Conservation (phyloP, 2,888 invertebrate genomes). For the Frankliniella intonsa region DNA sequence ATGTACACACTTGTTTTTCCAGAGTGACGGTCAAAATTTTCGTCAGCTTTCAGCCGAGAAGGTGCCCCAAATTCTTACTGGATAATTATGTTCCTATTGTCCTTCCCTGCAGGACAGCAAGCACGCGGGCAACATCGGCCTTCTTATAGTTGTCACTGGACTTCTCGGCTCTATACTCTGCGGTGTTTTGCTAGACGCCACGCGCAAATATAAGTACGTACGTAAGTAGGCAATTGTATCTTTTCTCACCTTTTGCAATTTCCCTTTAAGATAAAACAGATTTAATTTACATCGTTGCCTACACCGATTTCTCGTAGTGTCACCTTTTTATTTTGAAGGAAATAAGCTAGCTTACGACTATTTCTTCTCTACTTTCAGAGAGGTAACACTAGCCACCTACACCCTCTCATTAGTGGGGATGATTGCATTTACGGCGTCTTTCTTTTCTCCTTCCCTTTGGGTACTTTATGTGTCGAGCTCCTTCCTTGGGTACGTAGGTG, state of each 20-base stretch:
- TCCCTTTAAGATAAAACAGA: too few species aligned
- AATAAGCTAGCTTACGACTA: background rate
- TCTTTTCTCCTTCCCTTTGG: slow-evolving; percentile 28
- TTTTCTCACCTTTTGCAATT: too few species aligned
- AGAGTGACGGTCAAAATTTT: too few species aligned
- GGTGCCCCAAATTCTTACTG: too few species aligned
- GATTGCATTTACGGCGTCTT: slow-evolving; percentile 23
- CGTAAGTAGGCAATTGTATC: too few species aligned
- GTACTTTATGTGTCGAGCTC: background rate
- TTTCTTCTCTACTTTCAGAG: background rate
- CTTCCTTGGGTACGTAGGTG: background rate
- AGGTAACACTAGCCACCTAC: background rate
- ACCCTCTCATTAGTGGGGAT: background rate
- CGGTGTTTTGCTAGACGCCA: slow-evolving; percentile 53
- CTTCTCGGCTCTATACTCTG: slow-evolving; percentile 54
- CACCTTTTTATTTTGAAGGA: too few species aligned
- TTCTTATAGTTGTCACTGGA: slow-evolving; percentile 53
- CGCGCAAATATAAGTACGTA: slow-evolving; percentile 53
- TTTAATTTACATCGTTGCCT: too few species aligned
- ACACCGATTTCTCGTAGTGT: too few species aligned
- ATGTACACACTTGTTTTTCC: too few species aligned
- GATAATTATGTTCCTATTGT: slow-evolving; percentile 29
- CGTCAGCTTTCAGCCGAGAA: too few species aligned
- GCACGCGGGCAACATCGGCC: slow-evolving; percentile 51
- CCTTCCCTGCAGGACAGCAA: slow-evolving; percentile 40